Base-by-base conservation (phyloP, 2,113 vertebrate species). In the Sturnira hondurensis region DNA sequence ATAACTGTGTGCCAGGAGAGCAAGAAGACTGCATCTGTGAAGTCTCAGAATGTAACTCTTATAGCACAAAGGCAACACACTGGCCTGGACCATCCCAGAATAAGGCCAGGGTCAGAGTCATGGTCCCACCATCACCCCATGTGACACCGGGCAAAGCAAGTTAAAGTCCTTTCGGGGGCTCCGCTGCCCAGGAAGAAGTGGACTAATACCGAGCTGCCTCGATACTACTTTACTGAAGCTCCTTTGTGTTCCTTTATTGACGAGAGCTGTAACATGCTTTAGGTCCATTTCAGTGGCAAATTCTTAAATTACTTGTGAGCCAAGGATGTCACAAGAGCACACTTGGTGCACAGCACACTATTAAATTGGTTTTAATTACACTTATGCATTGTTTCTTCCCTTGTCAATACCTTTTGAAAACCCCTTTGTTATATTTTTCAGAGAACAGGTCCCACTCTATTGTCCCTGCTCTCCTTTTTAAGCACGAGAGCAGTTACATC, bases 361-460 rank as follows among this genome's bases (percentile, higher is more conserved):
- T 22, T 94, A 86, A 86, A 74, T 94, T 92, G n/a, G 65, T 88
- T 93, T 92, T 95, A 96, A 92, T 91, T 96, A 65, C 38, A 65
- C 43, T 36, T 81, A 54, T 54, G 41, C 47, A 86, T 88, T 85
- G 38, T 13, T 88, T 94, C 50, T 95, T 95, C 73, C 89, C 81
- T 93, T 86, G 17, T 86, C 74, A 95, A 77, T 93, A 58, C 81
- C 77, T 67, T 94, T 90, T 81, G 68, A 68, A 97, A 93, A 76
- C 80, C 80, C 58, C 70, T 91, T 93, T 74, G 41, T 94, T 93
- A 77, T 45, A 93, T 89, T 96, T 96, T 81, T 41, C 26, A 47
- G 26, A 90, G 41, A 96, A 84, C 56, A 95, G 74, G 2, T 86
- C 87, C 54, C 68, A 65, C 31, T 58, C 70, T 87, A n/a, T 52